Percentiles rank a stretch among this genome's conserved stretches.
Conservation (phyloP, 37 sponge, comb jelly and placozoan genomes). For the Haliclona indistincta region DNA sequence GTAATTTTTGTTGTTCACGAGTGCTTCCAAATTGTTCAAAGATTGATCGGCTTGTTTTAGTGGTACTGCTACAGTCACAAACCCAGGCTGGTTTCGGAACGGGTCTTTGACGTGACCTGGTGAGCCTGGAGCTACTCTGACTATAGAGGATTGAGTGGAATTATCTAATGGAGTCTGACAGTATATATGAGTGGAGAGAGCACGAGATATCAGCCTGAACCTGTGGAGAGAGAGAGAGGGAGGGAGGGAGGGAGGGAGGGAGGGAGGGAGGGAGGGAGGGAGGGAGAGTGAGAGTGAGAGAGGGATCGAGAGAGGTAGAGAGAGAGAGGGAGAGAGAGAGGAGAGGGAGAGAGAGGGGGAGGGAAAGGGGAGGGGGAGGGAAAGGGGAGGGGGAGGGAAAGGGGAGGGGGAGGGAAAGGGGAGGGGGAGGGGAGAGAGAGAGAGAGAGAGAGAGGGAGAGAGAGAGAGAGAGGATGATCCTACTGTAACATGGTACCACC, state of each 20-base stretch:
- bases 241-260: conserved; percentile 11
- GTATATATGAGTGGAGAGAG: conserved; percentile 62
- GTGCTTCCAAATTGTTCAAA: conserved; percentile 38
- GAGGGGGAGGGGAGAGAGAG: background rate
- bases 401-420: background rate
- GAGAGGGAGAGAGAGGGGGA: background rate
- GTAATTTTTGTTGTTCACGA: conserved; percentile 67
- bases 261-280: background rate
- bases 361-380: background rate
- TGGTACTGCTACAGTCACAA: conserved; percentile 4
- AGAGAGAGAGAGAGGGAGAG: background rate
- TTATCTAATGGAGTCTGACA: conserved; percentile 73
- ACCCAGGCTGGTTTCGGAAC: background rate
- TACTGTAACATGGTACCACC: too few species aligned
- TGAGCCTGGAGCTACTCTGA: conserved; percentile 65
- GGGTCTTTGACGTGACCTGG: conserved; percentile 70
- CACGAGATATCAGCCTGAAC: conserved; percentile 67
- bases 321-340: background rate
- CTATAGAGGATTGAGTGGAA: conserved; percentile 21
- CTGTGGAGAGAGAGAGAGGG: conserved; percentile 35
- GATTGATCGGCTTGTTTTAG: conserved; percentile 69
- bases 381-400: background rate
- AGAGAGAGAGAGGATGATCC: too few species aligned
- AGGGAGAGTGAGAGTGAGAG: background rate
- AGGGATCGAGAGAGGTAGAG: background rate